Conservation (phyloP, 2,113 vertebrate genomes). For the Ranitomeya variabilis region DNA sequence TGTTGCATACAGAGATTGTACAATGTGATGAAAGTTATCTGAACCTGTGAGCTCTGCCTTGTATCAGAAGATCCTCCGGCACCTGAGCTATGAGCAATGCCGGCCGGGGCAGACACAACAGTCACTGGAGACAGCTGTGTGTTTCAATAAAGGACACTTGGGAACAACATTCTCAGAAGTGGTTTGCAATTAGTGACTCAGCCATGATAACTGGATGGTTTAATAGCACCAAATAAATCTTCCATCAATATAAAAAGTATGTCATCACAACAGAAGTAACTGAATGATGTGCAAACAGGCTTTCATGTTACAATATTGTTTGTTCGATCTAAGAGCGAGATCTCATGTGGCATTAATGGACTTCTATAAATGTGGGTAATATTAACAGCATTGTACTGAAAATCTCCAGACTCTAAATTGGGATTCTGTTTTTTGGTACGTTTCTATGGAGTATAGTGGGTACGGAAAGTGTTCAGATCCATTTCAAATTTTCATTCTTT, state of each 20-base stretch:
- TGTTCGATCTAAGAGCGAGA: too few relatives aligned
- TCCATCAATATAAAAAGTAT: neutral
- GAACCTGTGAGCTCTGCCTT: neutral
- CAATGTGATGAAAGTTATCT: neutral
- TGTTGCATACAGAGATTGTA: neutral
- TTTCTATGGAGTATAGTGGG: too few relatives aligned
- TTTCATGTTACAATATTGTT: too few relatives aligned
- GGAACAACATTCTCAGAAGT: neutral
- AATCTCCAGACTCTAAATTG: too few relatives aligned
- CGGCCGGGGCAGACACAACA: neutral
- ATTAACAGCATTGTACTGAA: too few relatives aligned
- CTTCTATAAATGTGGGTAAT: too few relatives aligned
- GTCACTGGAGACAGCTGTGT: neutral
- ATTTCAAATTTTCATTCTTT: too few relatives aligned
- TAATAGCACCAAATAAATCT: neutral
- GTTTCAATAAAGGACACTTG: neutral
- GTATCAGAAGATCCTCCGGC: neutral
- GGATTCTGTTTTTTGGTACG: too few relatives aligned
- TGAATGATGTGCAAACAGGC: too few relatives aligned
- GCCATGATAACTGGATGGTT: neutral
- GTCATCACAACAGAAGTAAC: neutral
- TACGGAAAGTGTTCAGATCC: too few relatives aligned
- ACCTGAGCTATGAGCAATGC: conserved; percentile 5
- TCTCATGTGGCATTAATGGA: too few relatives aligned
- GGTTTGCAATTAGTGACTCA: conserved; percentile 26